Evolutionary conservation across 2,113 vertebrate species (phyloP).

Genomic region (Haemorhous mexicanus): DNA sequence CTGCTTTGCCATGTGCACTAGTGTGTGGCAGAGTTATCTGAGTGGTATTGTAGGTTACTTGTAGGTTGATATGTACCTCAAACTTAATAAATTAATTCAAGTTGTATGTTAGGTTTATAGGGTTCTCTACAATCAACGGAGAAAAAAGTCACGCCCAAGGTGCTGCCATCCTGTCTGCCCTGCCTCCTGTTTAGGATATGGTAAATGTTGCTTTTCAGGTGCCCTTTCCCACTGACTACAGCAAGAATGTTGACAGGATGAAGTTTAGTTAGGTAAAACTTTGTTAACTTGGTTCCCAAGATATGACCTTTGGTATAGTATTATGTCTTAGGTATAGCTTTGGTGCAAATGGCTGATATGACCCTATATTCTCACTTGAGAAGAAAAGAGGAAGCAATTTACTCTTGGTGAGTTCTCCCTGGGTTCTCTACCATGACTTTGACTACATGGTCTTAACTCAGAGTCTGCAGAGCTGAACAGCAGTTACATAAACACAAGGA

Average conservation of each 20-base stretch:
- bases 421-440: background rate
- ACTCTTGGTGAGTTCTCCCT: background rate
- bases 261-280: background rate
- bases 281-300: background rate
- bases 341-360: background rate
- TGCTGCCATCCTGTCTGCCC: background rate
- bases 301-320: background rate
- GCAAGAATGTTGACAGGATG: rapidly evolving
- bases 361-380: background rate
- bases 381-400: background rate
- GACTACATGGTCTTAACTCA: background rate
- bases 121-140: rapidly evolving
- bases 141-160: background rate
- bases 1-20: background rate
- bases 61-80: background rate
- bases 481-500: background rate
- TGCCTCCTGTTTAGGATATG: background rate
- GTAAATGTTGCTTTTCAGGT: background rate
- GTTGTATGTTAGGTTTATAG: background rate
- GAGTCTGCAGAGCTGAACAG: background rate
- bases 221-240: background rate
- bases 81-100: background rate
- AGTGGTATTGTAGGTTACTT: background rate
- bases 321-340: background rate
- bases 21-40: background rate